phyloP scores from a whole-genome alignment of 1,140 invertebrate species.

The Leptopilina boulardi region DNA sequence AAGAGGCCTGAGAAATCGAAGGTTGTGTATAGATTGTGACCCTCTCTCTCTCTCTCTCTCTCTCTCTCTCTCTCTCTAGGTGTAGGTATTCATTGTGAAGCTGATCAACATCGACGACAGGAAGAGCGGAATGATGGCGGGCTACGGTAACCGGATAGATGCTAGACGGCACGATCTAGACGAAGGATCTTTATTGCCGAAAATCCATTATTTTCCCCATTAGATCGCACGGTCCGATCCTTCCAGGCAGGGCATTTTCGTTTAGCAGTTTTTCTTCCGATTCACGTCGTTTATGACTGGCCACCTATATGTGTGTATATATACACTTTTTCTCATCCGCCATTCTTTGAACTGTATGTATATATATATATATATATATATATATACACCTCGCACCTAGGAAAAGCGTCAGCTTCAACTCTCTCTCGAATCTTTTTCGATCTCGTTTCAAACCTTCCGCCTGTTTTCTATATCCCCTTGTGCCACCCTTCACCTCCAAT shows the following conservation, averaged over 20 bases:
- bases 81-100: conserved; percentile 19
- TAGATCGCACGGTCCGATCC: conserved; percentile 71
- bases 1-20: conserved; percentile 48
- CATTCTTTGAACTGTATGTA: conserved; percentile 48
- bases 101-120: conserved; percentile 47
- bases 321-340: conserved; percentile 46
- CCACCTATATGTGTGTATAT: conserved; percentile 33
- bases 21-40: conserved; percentile 41
- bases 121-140: conserved; percentile 44
- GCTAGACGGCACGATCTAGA: conserved; percentile 64
- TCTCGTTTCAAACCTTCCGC: conserved; percentile 46
- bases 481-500: background rate
- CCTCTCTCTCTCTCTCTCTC: too few species aligned
- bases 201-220: conserved; percentile 76
- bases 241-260: conserved; percentile 70
- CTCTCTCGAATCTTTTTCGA: conserved; percentile 47
- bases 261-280: conserved; percentile 76
- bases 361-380: background rate
- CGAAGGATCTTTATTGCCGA: conserved; percentile 73
- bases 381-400: conserved; percentile 51
- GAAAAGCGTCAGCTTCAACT: conserved; percentile 51
- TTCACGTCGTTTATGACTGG: conserved; percentile 73
- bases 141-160: conserved; percentile 50
- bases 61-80: too few species aligned
- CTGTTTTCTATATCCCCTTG: conserved; percentile 37